A percentile compares a stretch with the other conserved stretches of the same genome.
Evolutionary conservation across 2,888 invertebrate genomes (phyloP).

Genomic region (Drosophila fungiperda): DNA sequence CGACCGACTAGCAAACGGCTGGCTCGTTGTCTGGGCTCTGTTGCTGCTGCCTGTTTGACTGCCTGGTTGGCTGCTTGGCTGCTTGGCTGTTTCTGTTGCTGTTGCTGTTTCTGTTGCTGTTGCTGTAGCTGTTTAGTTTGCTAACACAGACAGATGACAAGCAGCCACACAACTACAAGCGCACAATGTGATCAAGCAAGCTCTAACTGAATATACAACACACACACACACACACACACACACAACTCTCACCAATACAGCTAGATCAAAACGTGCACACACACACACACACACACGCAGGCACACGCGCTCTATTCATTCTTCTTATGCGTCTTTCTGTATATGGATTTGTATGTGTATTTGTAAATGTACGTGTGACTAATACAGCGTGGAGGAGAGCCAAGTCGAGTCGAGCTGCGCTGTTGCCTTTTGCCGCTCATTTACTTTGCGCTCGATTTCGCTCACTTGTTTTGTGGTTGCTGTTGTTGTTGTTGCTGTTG

Average conservation of each 20-base stretch:
- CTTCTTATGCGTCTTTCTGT: constrained; percentile 33
- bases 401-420: constrained; percentile 14
- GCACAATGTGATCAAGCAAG: constrained; percentile 47
- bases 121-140: constrained; percentile 50
- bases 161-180: constrained; percentile 35
- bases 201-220: constrained; percentile 29
- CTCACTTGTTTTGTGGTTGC: constrained; percentile 47
- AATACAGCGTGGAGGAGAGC: constrained; percentile 47
- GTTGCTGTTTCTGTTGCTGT: constrained; percentile 37
- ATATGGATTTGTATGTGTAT: not conserved
- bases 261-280: constrained; percentile 17
- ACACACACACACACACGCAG: constrained; percentile 9
- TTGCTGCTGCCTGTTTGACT: constrained; percentile 15
- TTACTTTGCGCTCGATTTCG: constrained; percentile 66
- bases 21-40: constrained; percentile 32
- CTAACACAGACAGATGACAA: constrained; percentile 55
- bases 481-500: constrained; percentile 32
- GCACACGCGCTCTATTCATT: constrained; percentile 50
- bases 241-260: constrained; percentile 39
- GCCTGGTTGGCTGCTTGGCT: constrained; percentile 32
- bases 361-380: constrained; percentile 44
- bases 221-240: no score
- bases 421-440: constrained; percentile 54
- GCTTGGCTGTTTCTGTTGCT: constrained; percentile 24
- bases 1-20: constrained; percentile 19